These are phyloP conservation scores for Enteromius trimaculatus DNA, from an alignment of 2,797 vertebrate species.

Conservation along the genomic window DNA sequence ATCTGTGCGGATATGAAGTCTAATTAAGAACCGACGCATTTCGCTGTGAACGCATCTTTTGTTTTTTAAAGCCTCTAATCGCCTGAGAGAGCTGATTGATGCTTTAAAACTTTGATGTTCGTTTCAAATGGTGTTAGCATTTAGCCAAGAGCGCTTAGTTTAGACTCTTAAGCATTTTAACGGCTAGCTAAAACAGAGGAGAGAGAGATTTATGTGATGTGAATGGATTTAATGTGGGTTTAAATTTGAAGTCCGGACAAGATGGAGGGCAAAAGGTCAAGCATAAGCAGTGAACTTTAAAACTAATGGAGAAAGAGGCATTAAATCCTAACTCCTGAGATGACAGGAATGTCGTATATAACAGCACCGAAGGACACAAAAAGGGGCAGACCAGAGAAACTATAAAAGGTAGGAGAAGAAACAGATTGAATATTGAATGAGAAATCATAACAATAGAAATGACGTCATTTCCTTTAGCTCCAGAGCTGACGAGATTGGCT, in stretches of 20 bases:
- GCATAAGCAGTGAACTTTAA: slow-evolving; percentile 3
- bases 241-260: slow-evolving; percentile 15
- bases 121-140: slow-evolving; percentile 44
- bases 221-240: slow-evolving; percentile 26
- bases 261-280: slow-evolving; percentile 6
- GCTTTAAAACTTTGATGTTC: slow-evolving; percentile 50
- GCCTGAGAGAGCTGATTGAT: slow-evolving; percentile 48
- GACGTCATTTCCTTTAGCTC: neutral
- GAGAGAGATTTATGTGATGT: slow-evolving; percentile 53
- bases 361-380: slow-evolving; percentile 20
- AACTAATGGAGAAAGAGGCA: neutral
- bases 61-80: slow-evolving; percentile 54
- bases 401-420: neutral
- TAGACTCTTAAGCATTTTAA: slow-evolving; percentile 15
- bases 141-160: slow-evolving; percentile 24
- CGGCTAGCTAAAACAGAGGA: slow-evolving; percentile 43
- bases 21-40: slow-evolving; percentile 50
- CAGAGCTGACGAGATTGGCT: slow-evolving; percentile 1
- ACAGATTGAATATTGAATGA: neutral
- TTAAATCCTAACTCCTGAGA: slow-evolving; percentile 1
- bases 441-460: neutral
- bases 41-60: slow-evolving; percentile 42
- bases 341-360: neutral
- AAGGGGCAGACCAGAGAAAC: slow-evolving; percentile 3
- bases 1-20: slow-evolving; percentile 46